Conservation (phyloP, 2,113 vertebrate species). For the Erinaceus europaeus region DNA sequence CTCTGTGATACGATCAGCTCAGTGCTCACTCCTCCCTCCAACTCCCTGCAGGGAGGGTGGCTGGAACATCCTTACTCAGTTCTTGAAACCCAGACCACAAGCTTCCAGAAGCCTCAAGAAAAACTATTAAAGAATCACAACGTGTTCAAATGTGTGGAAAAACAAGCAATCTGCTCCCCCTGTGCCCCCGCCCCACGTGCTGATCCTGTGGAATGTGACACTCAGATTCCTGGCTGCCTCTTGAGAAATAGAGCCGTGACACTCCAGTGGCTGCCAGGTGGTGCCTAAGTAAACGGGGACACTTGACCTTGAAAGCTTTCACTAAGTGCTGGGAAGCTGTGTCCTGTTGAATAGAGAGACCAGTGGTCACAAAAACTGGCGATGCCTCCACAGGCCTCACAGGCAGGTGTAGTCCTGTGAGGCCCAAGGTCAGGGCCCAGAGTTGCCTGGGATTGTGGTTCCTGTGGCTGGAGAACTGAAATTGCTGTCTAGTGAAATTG, state of each 20-base stretch:
- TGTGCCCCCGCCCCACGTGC: no score
- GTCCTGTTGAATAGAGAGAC: neutral
- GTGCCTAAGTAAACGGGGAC: conserved; percentile 35
- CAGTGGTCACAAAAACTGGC: neutral
- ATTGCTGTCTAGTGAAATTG: neutral
- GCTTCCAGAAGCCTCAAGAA: neutral
- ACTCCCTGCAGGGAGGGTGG: neutral
- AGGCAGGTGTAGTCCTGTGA: neutral
- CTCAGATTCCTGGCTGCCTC: conserved; percentile 34
- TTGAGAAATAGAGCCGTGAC: neutral
- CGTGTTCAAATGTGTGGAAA: neutral
- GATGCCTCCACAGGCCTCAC: no score
- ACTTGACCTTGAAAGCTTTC: conserved; percentile 50
- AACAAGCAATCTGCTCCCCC: conserved; percentile 17
- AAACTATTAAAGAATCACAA: neutral
- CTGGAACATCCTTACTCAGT: neutral
- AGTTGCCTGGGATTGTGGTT: neutral
- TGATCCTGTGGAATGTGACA: conserved; percentile 26
- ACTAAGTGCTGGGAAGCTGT: neutral
- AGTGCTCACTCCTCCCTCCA: neutral
- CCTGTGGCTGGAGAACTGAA: neutral
- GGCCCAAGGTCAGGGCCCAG: neutral
- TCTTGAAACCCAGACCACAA: neutral
- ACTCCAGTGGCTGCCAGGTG: conserved; percentile 40
- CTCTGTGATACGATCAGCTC: neutral